A percentile compares a stretch with the other conserved stretches of the same genome.
Evolutionary conservation across 2,888 invertebrate genomes (phyloP).

Genomic region (Epinotia bilunana): DNA sequence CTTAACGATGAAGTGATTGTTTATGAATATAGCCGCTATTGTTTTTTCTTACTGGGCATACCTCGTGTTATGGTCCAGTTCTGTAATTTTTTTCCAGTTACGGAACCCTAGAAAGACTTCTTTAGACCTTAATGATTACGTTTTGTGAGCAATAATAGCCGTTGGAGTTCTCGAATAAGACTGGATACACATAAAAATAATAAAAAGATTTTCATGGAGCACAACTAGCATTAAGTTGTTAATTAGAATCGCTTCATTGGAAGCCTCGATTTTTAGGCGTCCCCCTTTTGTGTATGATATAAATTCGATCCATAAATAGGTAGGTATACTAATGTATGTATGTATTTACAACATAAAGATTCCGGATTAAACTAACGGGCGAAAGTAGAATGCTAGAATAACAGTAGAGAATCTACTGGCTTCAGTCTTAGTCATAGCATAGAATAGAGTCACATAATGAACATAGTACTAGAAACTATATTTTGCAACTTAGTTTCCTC

Average conservation of each 20-base stretch:
- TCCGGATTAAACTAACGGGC: no score
- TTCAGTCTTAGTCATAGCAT: no score
- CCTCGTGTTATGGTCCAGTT: neutral
- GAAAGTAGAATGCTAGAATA: no score
- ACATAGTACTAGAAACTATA: no score
- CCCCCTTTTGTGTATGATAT: no score
- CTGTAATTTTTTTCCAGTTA: neutral
- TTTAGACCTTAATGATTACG: constrained; percentile 28
- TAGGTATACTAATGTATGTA: no score
- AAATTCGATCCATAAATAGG: no score
- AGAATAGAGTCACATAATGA: no score
- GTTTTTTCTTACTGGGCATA: neutral
- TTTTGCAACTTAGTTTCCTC: no score
- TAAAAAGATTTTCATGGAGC: constrained; percentile 5
- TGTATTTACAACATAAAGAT: no score
- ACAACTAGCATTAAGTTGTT: neutral
- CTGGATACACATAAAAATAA: constrained; percentile 22
- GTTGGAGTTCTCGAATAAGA: constrained; percentile 25
- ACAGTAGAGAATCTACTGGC: no score
- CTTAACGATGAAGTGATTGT: neutral
- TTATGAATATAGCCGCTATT: no score
- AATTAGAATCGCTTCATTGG: constrained; percentile 18
- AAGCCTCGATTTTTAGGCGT: neutral
- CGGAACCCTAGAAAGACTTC: constrained; percentile 19
- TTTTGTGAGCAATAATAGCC: constrained; percentile 36